A percentile compares a stretch with the other conserved stretches of the same genome.
Evolutionary conservation across 2,113 vertebrate genomes (phyloP).

Genomic region (Gulo gulo): DNA sequence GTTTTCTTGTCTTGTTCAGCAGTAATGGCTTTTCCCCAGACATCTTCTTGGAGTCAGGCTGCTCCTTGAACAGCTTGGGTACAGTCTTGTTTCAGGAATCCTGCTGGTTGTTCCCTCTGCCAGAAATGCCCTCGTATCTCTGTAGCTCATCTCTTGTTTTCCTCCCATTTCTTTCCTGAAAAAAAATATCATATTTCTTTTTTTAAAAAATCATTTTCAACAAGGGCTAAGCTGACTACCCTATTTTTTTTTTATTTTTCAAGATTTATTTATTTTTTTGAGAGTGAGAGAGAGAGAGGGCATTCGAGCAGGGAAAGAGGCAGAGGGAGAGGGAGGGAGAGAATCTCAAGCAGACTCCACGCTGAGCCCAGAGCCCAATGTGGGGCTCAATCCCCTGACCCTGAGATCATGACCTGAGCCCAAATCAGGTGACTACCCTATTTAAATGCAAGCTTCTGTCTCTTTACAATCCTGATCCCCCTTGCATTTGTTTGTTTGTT

Average conservation of each 20-base stretch:
- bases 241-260: background rate
- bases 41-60: background rate
- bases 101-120: background rate
- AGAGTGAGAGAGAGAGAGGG: background rate
- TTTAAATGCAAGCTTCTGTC: background rate
- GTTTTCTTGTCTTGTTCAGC: background rate
- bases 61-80: background rate
- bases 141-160: background rate
- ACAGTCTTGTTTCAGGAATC: background rate
- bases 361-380: background rate
- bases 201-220: background rate
- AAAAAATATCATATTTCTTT: background rate
- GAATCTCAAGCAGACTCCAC: background rate
- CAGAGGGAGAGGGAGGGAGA: background rate
- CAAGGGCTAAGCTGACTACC: background rate
- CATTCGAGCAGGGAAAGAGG: background rate
- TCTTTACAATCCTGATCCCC: background rate
- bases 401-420: background rate
- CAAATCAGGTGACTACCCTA: background rate
- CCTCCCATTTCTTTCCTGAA: background rate
- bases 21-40: background rate
- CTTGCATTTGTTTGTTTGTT: background rate
- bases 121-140: background rate
- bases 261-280: background rate
- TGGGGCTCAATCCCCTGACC: background rate